These are phyloP conservation scores for Cladorhizidae sp. DNA, from an alignment of 37 sponge, comb jelly and placozoan species.

Conservation along the genomic window DNA sequence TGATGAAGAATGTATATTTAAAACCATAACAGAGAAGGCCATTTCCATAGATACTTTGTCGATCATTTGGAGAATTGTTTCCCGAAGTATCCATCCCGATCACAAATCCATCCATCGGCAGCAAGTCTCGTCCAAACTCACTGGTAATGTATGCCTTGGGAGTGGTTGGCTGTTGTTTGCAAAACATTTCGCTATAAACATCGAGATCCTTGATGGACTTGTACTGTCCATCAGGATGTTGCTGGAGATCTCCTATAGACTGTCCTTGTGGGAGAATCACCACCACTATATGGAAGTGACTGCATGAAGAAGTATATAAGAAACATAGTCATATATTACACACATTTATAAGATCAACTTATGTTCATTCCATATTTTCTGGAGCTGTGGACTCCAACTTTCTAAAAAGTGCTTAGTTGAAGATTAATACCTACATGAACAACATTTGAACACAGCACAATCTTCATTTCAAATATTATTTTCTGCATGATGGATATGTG, in stretches of 20 bases:
- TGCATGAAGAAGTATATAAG: too few relatives aligned
- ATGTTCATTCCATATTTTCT: too few relatives aligned
- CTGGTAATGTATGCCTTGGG: constrained; percentile 47
- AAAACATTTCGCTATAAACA: background rate
- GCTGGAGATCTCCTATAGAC: background rate
- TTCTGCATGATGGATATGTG: too few relatives aligned
- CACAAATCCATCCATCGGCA: constrained; percentile 8
- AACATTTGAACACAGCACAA: too few relatives aligned
- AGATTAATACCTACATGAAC: background rate
- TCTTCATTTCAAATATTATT: too few relatives aligned
- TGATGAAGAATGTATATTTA: constrained; percentile 60
- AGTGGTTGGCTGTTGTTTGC: background rate
- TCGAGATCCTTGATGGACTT: background rate
- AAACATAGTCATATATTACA: too few relatives aligned
- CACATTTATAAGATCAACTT: too few relatives aligned
- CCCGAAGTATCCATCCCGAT: background rate
- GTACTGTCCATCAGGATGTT: constrained; percentile 12
- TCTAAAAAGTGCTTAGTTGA: background rate
- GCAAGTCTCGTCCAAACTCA: constrained; percentile 51
- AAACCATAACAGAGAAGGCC: constrained; percentile 25
- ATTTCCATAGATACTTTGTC: constrained; percentile 29
- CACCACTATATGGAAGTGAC: constrained; percentile 69
- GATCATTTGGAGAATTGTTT: constrained; percentile 48
- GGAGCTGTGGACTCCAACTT: too few relatives aligned
- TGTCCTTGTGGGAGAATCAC: constrained; percentile 20